A percentile compares a stretch with the other conserved stretches of the same genome.
Conservation (phyloP, 2,888 invertebrate species). For the Eupithecia pulchellata region DNA sequence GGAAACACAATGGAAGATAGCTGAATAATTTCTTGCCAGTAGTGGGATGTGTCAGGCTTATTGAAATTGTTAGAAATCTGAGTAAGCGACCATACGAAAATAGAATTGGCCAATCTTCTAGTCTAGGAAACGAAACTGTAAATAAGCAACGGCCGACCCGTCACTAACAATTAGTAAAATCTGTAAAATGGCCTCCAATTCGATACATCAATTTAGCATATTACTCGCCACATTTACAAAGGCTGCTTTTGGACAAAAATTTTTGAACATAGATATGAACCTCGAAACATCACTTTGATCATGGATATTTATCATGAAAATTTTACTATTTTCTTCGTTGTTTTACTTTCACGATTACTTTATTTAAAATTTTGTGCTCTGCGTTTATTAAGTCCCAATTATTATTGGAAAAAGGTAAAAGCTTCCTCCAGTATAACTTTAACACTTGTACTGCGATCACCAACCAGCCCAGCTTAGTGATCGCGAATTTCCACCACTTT, state of each 20-base stretch:
- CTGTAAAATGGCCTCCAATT: conserved; percentile 20
- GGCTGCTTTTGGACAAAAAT: not conserved
- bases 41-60: not conserved
- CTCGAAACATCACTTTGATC: not conserved
- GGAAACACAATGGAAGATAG: not conserved
- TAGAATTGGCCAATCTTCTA: not conserved
- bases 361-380: too few relatives aligned
- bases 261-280: conserved; percentile 14
- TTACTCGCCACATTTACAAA: conserved; percentile 31
- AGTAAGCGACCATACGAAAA: not conserved
- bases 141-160: conserved; percentile 18
- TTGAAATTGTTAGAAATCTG: not conserved
- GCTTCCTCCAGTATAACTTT: too few relatives aligned
- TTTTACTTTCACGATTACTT: too few relatives aligned
- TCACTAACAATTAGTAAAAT: conserved; percentile 34
- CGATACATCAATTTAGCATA: conserved; percentile 41
- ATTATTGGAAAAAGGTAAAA: too few relatives aligned
- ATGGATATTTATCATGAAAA: too few relatives aligned
- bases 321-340: too few relatives aligned
- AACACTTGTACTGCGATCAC: too few relatives aligned
- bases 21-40: not conserved
- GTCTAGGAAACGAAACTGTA: conserved; percentile 5
- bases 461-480: too few relatives aligned
- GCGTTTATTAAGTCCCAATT: too few relatives aligned
- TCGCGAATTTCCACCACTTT: too few relatives aligned